Evolutionary conservation across 1,140 invertebrate species (phyloP).

Genomic region (Coptotermes formosanus): DNA sequence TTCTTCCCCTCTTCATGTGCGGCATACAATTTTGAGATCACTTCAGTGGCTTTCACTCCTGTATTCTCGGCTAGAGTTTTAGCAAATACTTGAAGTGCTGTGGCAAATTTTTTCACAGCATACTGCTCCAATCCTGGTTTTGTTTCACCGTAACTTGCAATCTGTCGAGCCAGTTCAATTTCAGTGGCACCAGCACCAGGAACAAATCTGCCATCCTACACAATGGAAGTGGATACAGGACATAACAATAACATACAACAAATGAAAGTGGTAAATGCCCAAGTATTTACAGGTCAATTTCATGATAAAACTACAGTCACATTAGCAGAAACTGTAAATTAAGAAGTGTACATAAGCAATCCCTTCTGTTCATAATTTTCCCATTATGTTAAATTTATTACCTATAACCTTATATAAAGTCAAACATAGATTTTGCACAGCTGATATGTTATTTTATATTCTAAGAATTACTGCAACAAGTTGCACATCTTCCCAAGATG

Average conservation of each 20-base stretch:
- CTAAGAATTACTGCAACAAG: no score
- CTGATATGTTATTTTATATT: no score
- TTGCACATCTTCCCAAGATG: no score
- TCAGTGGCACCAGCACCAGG: conserved; percentile 94
- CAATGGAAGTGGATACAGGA: not conserved
- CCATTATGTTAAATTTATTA: no score
- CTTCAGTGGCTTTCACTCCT: conserved; percentile 82
- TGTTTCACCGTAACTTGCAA: conserved; percentile 85
- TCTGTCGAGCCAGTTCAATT: conserved; percentile 86
- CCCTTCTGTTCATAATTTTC: no score
- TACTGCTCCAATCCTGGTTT: conserved; percentile 96
- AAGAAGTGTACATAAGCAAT: no score
- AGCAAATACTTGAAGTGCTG: conserved; percentile 87
- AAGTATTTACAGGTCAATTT: no score
- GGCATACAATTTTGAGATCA: conserved; percentile 88
- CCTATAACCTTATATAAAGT: no score
- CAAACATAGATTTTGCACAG: no score
- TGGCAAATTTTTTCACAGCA: conserved; percentile 91
- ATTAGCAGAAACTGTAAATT: no score
- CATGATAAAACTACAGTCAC: no score
- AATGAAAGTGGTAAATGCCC: no score
- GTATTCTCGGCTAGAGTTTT: conserved; percentile 93
- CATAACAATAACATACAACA: not conserved
- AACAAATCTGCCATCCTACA: conserved; percentile 73
- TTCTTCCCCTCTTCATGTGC: conserved; percentile 87